These are phyloP conservation scores for Limosa lapponica DNA, from an alignment of 2,797 vertebrate species.

Conservation along the genomic window DNA sequence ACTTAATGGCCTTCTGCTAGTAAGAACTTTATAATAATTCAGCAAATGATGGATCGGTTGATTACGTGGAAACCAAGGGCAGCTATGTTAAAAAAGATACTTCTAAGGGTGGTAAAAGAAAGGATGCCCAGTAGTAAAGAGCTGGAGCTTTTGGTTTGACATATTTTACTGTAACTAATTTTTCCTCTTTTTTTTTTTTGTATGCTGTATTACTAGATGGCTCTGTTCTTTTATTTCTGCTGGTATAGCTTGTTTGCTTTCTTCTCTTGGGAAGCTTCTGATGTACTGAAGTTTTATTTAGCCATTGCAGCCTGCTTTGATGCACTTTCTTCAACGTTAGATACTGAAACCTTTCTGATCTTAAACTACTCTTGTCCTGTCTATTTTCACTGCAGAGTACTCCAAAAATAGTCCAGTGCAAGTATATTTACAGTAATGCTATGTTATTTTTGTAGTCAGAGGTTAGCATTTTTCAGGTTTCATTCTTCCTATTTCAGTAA, in stretches of 20 bases:
- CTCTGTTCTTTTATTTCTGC: background rate
- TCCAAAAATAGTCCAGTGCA: background rate
- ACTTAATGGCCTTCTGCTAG: background rate
- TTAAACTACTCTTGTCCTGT: background rate
- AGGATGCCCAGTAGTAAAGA: background rate
- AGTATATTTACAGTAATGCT: background rate
- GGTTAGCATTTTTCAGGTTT: background rate
- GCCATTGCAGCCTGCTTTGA: background rate
- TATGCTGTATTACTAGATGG: background rate
- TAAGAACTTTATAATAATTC: background rate
- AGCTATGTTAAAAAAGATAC: background rate
- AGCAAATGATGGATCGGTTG: background rate
- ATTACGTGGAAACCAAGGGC: background rate
- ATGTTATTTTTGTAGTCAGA: background rate
- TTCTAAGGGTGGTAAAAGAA: background rate
- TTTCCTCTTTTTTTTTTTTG: background rate
- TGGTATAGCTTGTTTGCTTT: background rate
- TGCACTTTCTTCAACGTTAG: background rate
- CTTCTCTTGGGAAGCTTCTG: constrained; percentile 14
- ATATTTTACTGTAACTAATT: background rate
- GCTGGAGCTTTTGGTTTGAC: background rate
- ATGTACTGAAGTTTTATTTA: constrained; percentile 13
- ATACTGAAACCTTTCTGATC: background rate
- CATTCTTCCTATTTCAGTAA: background rate
- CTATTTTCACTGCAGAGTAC: background rate